These are phyloP conservation scores for Leptodirus hochenwartii DNA, from an alignment of 2,888 invertebrate genomes.

Conservation along the genomic window DNA sequence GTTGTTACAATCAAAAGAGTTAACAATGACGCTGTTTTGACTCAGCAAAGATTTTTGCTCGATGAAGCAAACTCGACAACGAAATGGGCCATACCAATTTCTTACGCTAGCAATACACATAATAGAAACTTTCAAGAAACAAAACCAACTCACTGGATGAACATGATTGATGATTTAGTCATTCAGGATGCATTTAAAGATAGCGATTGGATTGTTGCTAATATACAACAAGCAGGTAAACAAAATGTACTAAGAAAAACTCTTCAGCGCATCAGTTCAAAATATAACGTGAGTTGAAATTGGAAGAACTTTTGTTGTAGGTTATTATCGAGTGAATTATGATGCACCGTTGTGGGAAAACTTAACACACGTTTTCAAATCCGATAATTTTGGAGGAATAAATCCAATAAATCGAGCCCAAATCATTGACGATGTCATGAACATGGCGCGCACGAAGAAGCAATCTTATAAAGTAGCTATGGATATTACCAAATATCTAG, in stretches of 20 bases:
- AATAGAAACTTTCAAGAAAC: too few species aligned
- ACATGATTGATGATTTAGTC: conserved; percentile 6
- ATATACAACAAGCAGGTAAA: conserved; percentile 41
- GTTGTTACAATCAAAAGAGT: conserved; percentile 28
- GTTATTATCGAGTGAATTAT: conserved; percentile 51
- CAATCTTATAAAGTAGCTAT: conserved; percentile 44
- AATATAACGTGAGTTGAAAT: too few species aligned
- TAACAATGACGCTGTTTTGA: conserved; percentile 12
- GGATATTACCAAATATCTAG: conserved; percentile 46
- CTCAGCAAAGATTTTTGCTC: conserved; percentile 16
- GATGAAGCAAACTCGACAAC: too few species aligned
- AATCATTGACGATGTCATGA: conserved; percentile 62
- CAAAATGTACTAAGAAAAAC: too few species aligned
- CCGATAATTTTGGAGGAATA: too few species aligned
- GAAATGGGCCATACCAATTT: conserved; percentile 31
- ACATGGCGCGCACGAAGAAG: conserved; percentile 46
- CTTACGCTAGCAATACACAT: conserved; percentile 27
- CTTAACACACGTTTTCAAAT: conserved; percentile 25
- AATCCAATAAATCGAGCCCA: conserved; percentile 61
- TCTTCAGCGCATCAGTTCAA: too few species aligned
- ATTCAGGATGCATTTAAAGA: too few species aligned
- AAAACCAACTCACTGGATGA: background rate
- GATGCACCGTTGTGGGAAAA: conserved; percentile 21
- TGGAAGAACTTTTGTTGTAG: too few species aligned
- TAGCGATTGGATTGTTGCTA: conserved; percentile 37